phyloP scores from a whole-genome alignment of 2,888 invertebrate species.

The Dilophus febrilis region DNA sequence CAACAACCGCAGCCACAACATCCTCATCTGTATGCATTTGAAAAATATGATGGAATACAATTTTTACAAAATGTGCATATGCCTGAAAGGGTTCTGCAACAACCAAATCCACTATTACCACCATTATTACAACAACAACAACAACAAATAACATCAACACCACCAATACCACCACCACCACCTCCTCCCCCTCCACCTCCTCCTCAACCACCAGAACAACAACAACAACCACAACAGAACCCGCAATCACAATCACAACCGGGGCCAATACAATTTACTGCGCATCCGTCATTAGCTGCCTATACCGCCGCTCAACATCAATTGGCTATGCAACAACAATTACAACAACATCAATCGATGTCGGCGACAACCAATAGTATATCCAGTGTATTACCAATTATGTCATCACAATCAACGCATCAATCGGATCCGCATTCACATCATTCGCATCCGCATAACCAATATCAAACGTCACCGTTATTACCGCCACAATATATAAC shows the following conservation, averaged over 20 bases:
- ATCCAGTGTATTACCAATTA: too few relatives aligned
- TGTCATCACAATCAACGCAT: too few relatives aligned
- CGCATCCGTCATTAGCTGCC: too few relatives aligned
- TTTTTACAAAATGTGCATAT: slow-evolving; percentile 41
- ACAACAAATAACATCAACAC: slow-evolving; percentile 14
- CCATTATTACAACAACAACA: slow-evolving; percentile 11
- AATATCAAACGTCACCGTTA: too few relatives aligned
- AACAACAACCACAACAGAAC: not conserved
- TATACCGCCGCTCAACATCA: too few relatives aligned
- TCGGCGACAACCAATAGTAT: too few relatives aligned
- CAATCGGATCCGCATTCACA: too few relatives aligned
- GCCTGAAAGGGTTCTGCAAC: slow-evolving; percentile 23
- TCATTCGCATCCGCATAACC: too few relatives aligned
- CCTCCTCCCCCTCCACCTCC: not conserved
- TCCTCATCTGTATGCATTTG: slow-evolving; percentile 12
- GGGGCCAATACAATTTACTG: too few relatives aligned
- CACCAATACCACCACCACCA: slow-evolving; percentile 4
- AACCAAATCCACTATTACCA: slow-evolving; percentile 17
- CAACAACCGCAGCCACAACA: slow-evolving; percentile 10
- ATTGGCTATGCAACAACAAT: too few relatives aligned
- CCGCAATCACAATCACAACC: not conserved
- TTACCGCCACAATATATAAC: too few relatives aligned
- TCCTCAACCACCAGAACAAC: not conserved
- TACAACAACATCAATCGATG: too few relatives aligned
- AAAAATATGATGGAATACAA: slow-evolving; percentile 32